phyloP scores from a whole-genome alignment of 1,140 invertebrate species.

The Papilio dardanus region DNA sequence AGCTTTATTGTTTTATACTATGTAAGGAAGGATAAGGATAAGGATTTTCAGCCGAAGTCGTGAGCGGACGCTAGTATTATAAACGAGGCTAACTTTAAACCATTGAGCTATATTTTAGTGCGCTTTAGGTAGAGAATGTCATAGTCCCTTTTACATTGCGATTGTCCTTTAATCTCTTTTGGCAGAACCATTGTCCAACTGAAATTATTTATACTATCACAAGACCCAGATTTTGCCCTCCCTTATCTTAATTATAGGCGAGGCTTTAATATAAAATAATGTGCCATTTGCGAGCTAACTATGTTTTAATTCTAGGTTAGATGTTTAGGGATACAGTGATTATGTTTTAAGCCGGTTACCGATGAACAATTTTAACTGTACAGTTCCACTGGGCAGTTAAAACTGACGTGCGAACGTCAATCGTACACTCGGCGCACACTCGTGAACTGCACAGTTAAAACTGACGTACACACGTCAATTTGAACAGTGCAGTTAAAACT shows the following conservation, averaged over 20 bases:
- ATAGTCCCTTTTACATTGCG: background rate
- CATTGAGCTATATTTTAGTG: background rate
- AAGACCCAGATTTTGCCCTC: constrained; percentile 1
- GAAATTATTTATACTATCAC: constrained; percentile 9
- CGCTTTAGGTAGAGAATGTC: background rate
- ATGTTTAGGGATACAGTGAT: too few relatives aligned
- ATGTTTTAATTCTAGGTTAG: background rate
- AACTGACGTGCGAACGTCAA: too few relatives aligned
- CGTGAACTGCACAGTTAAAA: too few relatives aligned
- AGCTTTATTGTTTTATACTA: too few relatives aligned
- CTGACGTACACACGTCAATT: too few relatives aligned
- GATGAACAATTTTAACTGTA: too few relatives aligned
- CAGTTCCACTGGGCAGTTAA: too few relatives aligned
- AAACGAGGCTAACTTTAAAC: background rate
- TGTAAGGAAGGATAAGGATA: too few relatives aligned
- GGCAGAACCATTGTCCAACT: background rate
- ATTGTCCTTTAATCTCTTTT: background rate
- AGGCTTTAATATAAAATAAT: constrained; percentile 9
- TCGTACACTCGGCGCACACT: too few relatives aligned
- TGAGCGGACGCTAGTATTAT: background rate
- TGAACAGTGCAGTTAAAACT: too few relatives aligned
- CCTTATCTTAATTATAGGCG: constrained; percentile 13
- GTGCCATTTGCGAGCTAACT: constrained; percentile 9
- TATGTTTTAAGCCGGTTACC: too few relatives aligned
- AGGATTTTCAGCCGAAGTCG: too few relatives aligned